A percentile compares a stretch with the other conserved stretches of the same genome.
These are phyloP conservation scores for Trichosurus vulpecula DNA, from an alignment of 2,797 vertebrate species.

Conservation along the genomic window DNA sequence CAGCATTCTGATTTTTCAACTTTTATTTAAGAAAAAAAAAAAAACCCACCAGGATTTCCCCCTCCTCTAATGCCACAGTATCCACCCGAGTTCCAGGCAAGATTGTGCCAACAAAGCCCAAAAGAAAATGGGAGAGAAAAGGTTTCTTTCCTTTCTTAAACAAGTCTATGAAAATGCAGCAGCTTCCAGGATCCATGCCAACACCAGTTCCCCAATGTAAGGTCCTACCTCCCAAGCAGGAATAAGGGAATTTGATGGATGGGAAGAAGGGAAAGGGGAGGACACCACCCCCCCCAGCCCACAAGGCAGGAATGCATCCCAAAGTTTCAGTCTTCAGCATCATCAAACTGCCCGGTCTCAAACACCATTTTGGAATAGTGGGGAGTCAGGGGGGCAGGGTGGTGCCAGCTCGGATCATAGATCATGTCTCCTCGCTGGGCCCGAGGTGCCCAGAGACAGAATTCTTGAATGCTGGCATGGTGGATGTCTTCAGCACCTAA, in stretches of 20 bases:
- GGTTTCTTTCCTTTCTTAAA: not conserved
- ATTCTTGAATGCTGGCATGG: slow-evolving; percentile 80
- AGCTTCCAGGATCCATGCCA: not conserved
- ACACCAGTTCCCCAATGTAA: not conserved
- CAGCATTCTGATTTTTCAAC: slow-evolving; percentile 19
- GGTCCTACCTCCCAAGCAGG: slow-evolving; percentile 56
- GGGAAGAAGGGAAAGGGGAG: not conserved
- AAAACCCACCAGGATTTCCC: slow-evolving; percentile 23
- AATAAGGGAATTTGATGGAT: not conserved
- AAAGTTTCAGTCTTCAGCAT: slow-evolving; percentile 82
- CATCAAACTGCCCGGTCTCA: slow-evolving; percentile 86
- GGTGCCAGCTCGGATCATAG: slow-evolving; percentile 82
- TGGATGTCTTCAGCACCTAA: slow-evolving; percentile 83
- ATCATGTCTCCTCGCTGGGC: slow-evolving; percentile 79
- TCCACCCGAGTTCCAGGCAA: not conserved
- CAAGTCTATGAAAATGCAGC: slow-evolving; percentile 7
- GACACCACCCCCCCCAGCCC: not conserved
- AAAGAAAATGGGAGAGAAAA: not conserved
- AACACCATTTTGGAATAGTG: slow-evolving; percentile 73
- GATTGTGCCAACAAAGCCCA: not conserved
- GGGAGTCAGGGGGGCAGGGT: slow-evolving; percentile 77
- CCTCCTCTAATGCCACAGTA: not conserved
- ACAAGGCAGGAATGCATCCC: slow-evolving; percentile 4
- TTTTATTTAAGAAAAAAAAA: slow-evolving; percentile 78
- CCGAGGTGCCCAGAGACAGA: slow-evolving; percentile 75